Conservation (phyloP, 2,113 vertebrate species). For the Pachyramphus minor region DNA sequence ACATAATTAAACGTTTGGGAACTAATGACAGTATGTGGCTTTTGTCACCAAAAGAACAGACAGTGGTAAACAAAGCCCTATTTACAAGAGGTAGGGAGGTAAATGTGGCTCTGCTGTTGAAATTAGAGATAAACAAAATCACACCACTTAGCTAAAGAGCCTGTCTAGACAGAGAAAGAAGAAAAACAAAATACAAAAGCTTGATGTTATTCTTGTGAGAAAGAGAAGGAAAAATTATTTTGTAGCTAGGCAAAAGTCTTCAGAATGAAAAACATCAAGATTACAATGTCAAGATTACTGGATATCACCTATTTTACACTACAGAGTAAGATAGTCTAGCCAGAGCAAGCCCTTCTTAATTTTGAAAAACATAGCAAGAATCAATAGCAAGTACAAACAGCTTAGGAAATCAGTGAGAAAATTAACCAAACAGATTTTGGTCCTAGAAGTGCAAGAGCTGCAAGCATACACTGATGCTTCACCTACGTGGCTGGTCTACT, state of each 20-base stretch:
- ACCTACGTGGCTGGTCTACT: background rate
- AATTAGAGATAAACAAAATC: conserved; percentile 65
- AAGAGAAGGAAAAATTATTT: conserved; percentile 1
- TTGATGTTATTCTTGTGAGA: background rate
- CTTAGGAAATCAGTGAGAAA: background rate
- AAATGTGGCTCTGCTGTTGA: conserved; percentile 50
- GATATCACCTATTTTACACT: background rate
- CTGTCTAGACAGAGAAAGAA: conserved; percentile 59
- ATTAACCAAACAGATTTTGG: background rate
- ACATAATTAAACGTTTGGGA: conserved; percentile 46
- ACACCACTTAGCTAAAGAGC: conserved; percentile 64
- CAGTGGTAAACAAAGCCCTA: conserved; percentile 50
- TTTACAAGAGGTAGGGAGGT: conserved; percentile 44
- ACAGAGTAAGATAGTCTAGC: background rate
- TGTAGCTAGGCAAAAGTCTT: conserved; percentile 3
- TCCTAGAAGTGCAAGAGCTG: background rate
- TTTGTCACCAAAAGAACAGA: conserved; percentile 59
- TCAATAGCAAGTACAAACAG: background rate
- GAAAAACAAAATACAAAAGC: conserved; percentile 28
- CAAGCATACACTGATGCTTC: background rate
- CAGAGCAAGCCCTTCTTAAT: background rate
- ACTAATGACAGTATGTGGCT: conserved; percentile 57
- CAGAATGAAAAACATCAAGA: background rate
- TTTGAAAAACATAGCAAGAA: background rate
- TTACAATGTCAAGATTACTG: background rate